Evolutionary conservation across 1,140 invertebrate genomes (phyloP).

Genomic region (Tetranychus cinnabarinus): DNA sequence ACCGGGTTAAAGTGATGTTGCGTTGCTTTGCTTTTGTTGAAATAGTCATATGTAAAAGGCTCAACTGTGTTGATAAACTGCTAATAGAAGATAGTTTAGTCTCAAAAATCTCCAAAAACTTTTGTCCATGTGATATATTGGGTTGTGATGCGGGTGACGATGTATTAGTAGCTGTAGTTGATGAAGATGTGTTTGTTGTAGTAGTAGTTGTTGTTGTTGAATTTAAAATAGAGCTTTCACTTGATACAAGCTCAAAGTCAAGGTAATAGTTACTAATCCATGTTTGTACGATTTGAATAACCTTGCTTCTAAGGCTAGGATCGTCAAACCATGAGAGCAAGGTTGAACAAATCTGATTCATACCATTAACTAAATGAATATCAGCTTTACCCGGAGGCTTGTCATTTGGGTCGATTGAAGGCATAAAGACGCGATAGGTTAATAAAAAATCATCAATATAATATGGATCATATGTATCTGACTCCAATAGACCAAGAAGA

Average conservation of each 20-base stretch:
- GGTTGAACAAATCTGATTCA: conserved; percentile 36
- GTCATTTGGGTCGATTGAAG: conserved; percentile 26
- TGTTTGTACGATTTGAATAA: conserved; percentile 54
- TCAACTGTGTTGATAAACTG: conserved; percentile 24
- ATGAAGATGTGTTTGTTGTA: background rate
- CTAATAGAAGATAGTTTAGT: background rate
- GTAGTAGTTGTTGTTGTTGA: too few relatives aligned
- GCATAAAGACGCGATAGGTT: conserved; percentile 88
- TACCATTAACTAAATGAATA: conserved; percentile 25
- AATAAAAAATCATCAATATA: conserved; percentile 96
- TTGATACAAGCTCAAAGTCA: conserved; percentile 53
- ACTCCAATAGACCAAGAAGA: conserved; percentile 78
- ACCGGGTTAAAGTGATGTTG: conserved; percentile 66
- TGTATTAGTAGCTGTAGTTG: background rate
- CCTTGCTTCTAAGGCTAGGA: conserved; percentile 42
- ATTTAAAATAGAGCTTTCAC: background rate
- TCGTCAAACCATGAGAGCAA: conserved; percentile 65
- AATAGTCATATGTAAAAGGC: conserved; percentile 81
- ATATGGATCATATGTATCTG: conserved; percentile 77
- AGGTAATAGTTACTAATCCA: conserved; percentile 99
- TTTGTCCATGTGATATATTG: background rate
- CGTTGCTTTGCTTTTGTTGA: conserved; percentile 78
- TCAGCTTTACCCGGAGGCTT: background rate
- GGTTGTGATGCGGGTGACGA: background rate
- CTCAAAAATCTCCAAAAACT: conserved; percentile 18